phyloP scores from a whole-genome alignment of 2,888 invertebrate species.

The Selenia dentaria region DNA sequence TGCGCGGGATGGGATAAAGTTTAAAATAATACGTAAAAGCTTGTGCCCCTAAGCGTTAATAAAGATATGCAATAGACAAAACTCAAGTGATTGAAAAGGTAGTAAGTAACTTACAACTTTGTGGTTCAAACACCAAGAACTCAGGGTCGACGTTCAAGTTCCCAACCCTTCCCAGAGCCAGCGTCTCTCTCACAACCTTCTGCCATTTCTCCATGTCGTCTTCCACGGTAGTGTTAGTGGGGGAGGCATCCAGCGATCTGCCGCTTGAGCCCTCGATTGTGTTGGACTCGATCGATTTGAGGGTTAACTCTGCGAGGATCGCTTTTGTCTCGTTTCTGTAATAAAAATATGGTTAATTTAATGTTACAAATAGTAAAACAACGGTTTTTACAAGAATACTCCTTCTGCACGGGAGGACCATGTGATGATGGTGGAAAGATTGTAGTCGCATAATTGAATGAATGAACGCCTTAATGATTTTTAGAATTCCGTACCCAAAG shows the following conservation, averaged over 20 bases:
- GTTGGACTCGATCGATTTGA: slow-evolving; percentile 89
- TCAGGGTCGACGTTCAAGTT: slow-evolving; percentile 92
- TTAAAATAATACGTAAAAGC: too few relatives aligned
- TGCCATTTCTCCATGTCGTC: slow-evolving; percentile 66
- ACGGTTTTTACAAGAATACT: too few relatives aligned
- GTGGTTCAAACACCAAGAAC: slow-evolving; percentile 89
- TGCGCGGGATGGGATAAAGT: too few relatives aligned
- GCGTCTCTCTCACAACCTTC: slow-evolving; percentile 87
- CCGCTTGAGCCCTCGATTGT: slow-evolving; percentile 84
- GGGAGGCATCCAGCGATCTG: slow-evolving; percentile 47
- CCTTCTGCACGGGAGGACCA: too few relatives aligned
- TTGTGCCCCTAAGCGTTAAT: too few relatives aligned
- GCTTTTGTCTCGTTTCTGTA: slow-evolving; percentile 84
- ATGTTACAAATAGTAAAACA: too few relatives aligned
- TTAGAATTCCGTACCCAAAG: too few relatives aligned
- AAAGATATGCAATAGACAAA: too few relatives aligned
- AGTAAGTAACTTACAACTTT: slow-evolving; percentile 89
- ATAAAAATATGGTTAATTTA: slow-evolving; percentile 20
- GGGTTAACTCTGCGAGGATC: slow-evolving; percentile 90
- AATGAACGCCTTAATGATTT: too few relatives aligned
- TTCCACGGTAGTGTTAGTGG: slow-evolving; percentile 41
- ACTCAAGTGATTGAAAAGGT: too few relatives aligned
- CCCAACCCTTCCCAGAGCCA: slow-evolving; percentile 90
- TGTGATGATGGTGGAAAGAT: too few relatives aligned
- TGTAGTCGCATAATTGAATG: too few relatives aligned